Evolutionary conservation across 2,888 invertebrate genomes (phyloP), one percentile per base, ranked within the genome.

Genomic region (Chrysolina americana): DNA sequence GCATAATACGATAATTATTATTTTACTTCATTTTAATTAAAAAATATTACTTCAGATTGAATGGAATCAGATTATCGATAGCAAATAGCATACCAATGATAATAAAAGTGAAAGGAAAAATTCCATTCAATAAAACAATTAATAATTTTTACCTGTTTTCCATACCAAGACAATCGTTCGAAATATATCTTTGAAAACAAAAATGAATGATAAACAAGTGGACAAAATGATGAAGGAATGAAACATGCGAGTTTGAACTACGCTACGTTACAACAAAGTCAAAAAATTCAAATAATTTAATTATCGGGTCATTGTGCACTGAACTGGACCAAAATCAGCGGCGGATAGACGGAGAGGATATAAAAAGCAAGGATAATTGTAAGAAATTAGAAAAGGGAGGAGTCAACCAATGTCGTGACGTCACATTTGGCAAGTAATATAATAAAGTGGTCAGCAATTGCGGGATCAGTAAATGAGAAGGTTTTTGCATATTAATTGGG

Each of bases 381-480:
- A 80, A 79, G 79, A 81, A 79, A 81, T 82, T 80, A 81, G 80
- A 81, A 83, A 82, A 81, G 83, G 85, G 84, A 82, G 84, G 84
- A 85, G 85, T 83, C 80, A 81, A 82, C 81, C 85, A 84, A 85
- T 84, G 83, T 71, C 84, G 83, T 83, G 83, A 85, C 85, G 85
- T 85, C 84, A 83, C 74, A 65, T 72, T 76, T 78, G 76, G 80
- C 82, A 80, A 79, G 83, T 80, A 81, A 85, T 84, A 84, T 81
- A 85, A 82, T 81, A 81, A 81, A 80, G 76, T 75, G 78, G 79
- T 81, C 77, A 78, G 77, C 77, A 80, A 78, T 71, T 73, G 75
- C 76, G 71, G 77, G 71, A 76, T 76, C 78, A 80, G 81, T 80
- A 70, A 79, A 77, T 79, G 72, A 68, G 70, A 66, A 13, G 63